These are phyloP conservation scores for Prosapia bicincta DNA, from an alignment of 2,888 invertebrate genomes.

Conservation along the genomic window DNA sequence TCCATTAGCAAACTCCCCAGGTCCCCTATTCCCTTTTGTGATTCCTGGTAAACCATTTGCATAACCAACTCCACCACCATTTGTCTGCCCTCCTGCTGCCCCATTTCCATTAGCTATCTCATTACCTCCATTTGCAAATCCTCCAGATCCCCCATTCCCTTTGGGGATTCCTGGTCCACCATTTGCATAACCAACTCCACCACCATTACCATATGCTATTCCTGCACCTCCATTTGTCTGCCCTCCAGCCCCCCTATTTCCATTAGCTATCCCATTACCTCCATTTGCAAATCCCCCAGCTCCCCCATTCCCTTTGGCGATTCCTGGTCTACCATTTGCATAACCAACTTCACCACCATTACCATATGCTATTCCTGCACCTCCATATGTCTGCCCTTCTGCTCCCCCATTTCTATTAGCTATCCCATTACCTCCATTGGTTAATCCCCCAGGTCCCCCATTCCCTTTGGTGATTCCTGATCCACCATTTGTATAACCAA, in stretches of 20 bases:
- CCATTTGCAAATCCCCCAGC: too few relatives aligned
- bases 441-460: neutral
- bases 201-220: slow-evolving; percentile 8
- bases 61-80: slow-evolving; percentile 9
- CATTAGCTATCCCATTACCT: too few relatives aligned
- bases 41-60: slow-evolving; percentile 2
- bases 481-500: slow-evolving; percentile 3
- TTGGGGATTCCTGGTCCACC: slow-evolving; percentile 7
- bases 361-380: neutral
- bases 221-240: neutral
- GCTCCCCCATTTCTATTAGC: neutral
- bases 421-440: neutral
- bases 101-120: too few relatives aligned
- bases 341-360: slow-evolving; percentile 3
- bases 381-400: too few relatives aligned
- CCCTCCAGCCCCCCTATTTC: too few relatives aligned
- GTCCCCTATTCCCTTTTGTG: slow-evolving; percentile 1
- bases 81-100: neutral
- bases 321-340: too few relatives aligned
- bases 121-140: too few relatives aligned
- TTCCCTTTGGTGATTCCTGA: neutral
- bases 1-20: too few relatives aligned
- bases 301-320: too few relatives aligned
- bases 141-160: too few relatives aligned
- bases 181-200: slow-evolving; percentile 3